Percentiles rank a stretch among this genome's conserved stretches.
phyloP scores from a whole-genome alignment of 2,797 vertebrate genomes.

The Premnoplex brunnescens region DNA sequence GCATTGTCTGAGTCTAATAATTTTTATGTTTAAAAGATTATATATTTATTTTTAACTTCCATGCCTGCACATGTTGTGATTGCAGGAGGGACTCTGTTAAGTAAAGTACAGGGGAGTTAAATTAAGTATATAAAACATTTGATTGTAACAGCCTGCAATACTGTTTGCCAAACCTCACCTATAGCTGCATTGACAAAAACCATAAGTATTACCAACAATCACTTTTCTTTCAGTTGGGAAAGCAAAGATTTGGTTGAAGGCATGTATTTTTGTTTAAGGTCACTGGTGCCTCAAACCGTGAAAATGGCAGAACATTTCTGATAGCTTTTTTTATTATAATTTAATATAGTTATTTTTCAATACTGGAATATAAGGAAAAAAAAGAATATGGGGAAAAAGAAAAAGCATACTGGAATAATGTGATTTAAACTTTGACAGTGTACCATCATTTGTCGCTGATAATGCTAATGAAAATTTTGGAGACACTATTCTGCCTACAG shows the following conservation, averaged over 20 bases:
- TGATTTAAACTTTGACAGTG: constrained; percentile 6
- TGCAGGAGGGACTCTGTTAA: not conserved
- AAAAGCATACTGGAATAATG: not conserved
- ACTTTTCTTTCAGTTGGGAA: not conserved
- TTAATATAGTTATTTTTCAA: not conserved
- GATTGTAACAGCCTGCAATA: not conserved
- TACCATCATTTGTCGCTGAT: not conserved
- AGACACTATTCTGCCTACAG: not conserved
- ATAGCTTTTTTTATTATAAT: not conserved
- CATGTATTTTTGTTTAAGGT: not conserved
- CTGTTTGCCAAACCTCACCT: not conserved
- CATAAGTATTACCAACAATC: not conserved
- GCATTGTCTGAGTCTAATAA: not conserved
- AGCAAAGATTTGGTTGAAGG: not conserved
- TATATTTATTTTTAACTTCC: not conserved
- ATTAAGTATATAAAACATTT: not conserved
- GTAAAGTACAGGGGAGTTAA: not conserved
- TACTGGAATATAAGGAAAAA: not conserved
- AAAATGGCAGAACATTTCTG: not conserved
- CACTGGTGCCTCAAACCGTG: not conserved
- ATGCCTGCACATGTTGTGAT: not conserved
- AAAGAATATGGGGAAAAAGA: not conserved
- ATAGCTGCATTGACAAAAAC: not conserved
- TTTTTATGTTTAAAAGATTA: not conserved
- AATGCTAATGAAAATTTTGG: constrained; percentile 15